phyloP scores from a whole-genome alignment of 2,888 invertebrate species.

The Choristoneura rosaceana region DNA sequence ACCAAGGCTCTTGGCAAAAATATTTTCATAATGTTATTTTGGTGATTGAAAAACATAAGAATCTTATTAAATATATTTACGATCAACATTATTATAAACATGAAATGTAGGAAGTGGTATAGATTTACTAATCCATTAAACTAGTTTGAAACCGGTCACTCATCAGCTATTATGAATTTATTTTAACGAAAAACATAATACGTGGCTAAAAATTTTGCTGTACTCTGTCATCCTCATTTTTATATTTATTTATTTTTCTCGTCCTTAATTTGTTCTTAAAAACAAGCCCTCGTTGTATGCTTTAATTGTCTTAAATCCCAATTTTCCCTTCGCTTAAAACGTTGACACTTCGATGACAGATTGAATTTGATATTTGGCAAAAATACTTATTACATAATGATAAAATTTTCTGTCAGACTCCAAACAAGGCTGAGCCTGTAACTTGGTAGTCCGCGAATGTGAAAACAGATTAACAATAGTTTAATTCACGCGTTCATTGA shows the following conservation, averaged over 20 bases:
- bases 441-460: too few relatives aligned
- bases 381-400: too few relatives aligned
- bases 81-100: not conserved
- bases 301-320: too few relatives aligned
- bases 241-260: too few relatives aligned
- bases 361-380: too few relatives aligned
- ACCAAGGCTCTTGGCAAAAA: constrained; percentile 6
- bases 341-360: too few relatives aligned
- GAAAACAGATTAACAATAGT: too few relatives aligned
- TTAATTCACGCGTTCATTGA: too few relatives aligned
- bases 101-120: constrained; percentile 14
- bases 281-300: too few relatives aligned
- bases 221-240: not conserved
- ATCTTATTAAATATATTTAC: constrained; percentile 10
- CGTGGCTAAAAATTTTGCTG: not conserved
- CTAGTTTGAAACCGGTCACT: constrained; percentile 14
- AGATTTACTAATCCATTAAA: constrained; percentile 7
- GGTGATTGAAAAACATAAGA: not conserved
- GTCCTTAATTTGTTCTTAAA: not conserved
- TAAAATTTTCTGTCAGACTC: too few relatives aligned
- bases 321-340: too few relatives aligned
- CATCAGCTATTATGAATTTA: constrained; percentile 5
- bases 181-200: not conserved
- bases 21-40: constrained; percentile 7
- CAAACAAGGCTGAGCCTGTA: too few relatives aligned